Evolutionary conservation across 2,797 vertebrate genomes (phyloP).

Genomic region (Buceros bicornis): DNA sequence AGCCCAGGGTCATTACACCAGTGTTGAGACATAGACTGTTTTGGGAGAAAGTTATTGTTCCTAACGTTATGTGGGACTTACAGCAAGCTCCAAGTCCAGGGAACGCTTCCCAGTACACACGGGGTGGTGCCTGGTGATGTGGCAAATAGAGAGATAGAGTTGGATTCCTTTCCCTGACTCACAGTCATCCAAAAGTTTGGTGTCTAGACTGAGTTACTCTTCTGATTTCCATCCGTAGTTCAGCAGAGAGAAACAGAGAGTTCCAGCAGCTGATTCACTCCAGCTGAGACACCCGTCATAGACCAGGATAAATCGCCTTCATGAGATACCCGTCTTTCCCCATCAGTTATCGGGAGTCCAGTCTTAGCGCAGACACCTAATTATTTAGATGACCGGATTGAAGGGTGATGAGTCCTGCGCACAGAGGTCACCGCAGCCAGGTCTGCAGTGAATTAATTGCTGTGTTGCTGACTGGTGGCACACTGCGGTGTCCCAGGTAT

Average conservation of each 20-base stretch:
- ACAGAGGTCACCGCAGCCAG: not conserved
- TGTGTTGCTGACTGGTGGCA: not conserved
- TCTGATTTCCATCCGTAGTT: not conserved
- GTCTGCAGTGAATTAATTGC: not conserved
- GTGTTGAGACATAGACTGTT: not conserved
- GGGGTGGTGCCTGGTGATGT: not conserved
- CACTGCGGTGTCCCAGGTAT: not conserved
- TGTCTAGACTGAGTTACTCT: not conserved
- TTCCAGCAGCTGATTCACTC: not conserved
- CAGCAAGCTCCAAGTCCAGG: not conserved
- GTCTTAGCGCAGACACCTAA: not conserved
- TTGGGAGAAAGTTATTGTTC: not conserved
- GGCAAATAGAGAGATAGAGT: not conserved
- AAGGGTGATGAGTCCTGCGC: not conserved
- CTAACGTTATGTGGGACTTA: not conserved
- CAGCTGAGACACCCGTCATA: not conserved
- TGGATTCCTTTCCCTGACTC: not conserved
- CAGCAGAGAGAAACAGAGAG: slow-evolving; percentile 15
- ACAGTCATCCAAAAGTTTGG: not conserved
- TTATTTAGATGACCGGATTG: not conserved
- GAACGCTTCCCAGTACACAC: not conserved
- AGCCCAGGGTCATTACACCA: not conserved
- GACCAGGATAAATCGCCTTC: slow-evolving; percentile 26
- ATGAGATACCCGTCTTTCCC: not conserved
- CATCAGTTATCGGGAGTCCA: not conserved